Base-by-base conservation (phyloP, 2,888 invertebrate genomes). In the Biston stratarius region DNA sequence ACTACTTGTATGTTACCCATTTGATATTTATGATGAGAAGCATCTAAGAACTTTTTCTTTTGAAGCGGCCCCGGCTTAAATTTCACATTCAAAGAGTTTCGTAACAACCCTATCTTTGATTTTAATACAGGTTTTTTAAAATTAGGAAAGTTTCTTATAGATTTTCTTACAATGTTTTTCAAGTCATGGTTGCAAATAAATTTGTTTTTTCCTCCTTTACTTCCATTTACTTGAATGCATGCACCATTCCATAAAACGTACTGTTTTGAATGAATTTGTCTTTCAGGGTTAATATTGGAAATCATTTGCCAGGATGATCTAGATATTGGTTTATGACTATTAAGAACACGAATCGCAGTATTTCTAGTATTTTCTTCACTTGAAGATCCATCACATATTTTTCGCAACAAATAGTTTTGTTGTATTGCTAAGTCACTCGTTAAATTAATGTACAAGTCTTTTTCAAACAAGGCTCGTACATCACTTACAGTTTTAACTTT, bases 51-150 rank as follows among this genome's bases (percentile, higher is more conserved):
- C 57, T 78, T 82, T 83, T 95, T 95, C 77, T 86, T 94, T 60
- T 86, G 83, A 53, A 95, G 81, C 5, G 95, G 95, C 0, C 95
- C 95, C 5, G 95, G 94, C 77, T 91, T 95, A 79, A 95, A 95
- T 75, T 89, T 89, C 11, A 94, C 74, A 67, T 80, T 77, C 67
- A 90, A 77, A 1, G 91, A 90, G 77, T 86, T 84, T 51, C 81
- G 77, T 67, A 91, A 74, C 47, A 90, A 83, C 1, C 82, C 74
- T 78, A 81, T 88, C 68, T 75, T 86, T 76, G 74, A 81, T 51
- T 67, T 70, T 44, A 52, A n/a, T 53, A 48, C 14, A 11, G 73
- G 77, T 42, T 77, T 71, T 77, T 80, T 8, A 49, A 63, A 38
- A 5, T 11, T 15, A 14, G 34, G 14, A 14, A 44, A 15, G 62